phyloP scores from a whole-genome alignment of 2,113 vertebrate genomes.

The Felis chaus region DNA sequence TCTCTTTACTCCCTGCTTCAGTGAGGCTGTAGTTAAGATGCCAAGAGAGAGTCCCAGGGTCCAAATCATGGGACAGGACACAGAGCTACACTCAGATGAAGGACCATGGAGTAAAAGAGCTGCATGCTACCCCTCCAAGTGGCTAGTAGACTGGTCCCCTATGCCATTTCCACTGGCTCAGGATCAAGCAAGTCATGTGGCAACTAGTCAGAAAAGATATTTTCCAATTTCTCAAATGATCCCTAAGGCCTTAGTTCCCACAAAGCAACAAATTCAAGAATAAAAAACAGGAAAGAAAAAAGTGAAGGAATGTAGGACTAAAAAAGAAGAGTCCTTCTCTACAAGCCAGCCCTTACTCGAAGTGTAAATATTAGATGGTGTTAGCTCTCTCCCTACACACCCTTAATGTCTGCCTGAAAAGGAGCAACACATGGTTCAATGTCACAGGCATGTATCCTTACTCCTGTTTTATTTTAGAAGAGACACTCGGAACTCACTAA shows the following conservation, averaged over 20 bases:
- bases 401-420: not conserved
- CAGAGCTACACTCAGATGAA: not conserved
- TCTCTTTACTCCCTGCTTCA: constrained; percentile 37
- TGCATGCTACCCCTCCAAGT: not conserved
- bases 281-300: constrained; percentile 9
- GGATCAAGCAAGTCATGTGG: not conserved
- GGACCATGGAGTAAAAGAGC: not conserved
- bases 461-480: not conserved
- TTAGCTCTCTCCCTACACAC: not conserved
- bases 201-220: constrained; percentile 29
- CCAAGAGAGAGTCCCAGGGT: not conserved
- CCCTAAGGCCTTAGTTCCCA: constrained; percentile 25
- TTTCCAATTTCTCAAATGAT: constrained; percentile 37
- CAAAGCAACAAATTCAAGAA: constrained; percentile 42
- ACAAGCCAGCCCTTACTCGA: not conserved
- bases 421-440: not conserved
- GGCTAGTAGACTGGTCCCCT: not conserved
- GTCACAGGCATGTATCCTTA: not conserved
- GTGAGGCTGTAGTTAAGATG: constrained; percentile 7
- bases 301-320: constrained; percentile 15
- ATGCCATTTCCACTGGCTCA: not conserved
- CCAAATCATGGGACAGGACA: not conserved
- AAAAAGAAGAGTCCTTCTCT: not conserved
- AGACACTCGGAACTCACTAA: not conserved
- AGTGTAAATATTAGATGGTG: not conserved